Conservation (phyloP, 2,888 invertebrate species). For the Lasiommata megera region DNA sequence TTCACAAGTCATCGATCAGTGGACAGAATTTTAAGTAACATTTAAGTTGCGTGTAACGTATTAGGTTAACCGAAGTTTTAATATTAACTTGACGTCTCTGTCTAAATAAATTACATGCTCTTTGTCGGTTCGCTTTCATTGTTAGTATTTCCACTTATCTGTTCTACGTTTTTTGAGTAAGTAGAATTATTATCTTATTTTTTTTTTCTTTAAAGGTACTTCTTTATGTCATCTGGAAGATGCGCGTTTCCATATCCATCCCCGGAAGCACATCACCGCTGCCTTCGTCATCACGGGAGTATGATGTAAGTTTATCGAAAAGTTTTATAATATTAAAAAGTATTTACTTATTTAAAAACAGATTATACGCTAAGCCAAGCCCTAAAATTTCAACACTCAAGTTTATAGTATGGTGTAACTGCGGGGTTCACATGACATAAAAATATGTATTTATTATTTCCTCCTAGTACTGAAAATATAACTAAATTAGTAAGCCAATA, state of each 20-base stretch:
- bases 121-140: not conserved
- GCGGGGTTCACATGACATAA: too few species aligned
- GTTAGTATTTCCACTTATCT: not conserved
- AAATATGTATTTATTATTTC: too few species aligned
- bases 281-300: not conserved
- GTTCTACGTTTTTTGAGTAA: not conserved
- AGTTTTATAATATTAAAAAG: too few species aligned
- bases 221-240: not conserved
- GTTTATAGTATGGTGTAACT: too few species aligned
- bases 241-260: not conserved
- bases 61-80: not conserved
- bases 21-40: not conserved
- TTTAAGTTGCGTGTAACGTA: conserved; percentile 1
- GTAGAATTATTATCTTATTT: not conserved
- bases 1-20: conserved; percentile 1
- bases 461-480: too few species aligned
- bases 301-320: conserved; percentile 3
- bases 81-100: conserved; percentile 1
- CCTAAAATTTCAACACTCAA: too few species aligned
- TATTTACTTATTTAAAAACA: too few species aligned
- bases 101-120: not conserved
- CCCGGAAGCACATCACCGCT: not conserved
- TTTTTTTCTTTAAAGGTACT: not conserved
- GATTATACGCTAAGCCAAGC: too few species aligned
- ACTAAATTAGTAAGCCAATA: too few species aligned